Evolutionary conservation across 92 coral and sea anemone species (phyloP).

Genomic region (Heliopora coerulea): DNA sequence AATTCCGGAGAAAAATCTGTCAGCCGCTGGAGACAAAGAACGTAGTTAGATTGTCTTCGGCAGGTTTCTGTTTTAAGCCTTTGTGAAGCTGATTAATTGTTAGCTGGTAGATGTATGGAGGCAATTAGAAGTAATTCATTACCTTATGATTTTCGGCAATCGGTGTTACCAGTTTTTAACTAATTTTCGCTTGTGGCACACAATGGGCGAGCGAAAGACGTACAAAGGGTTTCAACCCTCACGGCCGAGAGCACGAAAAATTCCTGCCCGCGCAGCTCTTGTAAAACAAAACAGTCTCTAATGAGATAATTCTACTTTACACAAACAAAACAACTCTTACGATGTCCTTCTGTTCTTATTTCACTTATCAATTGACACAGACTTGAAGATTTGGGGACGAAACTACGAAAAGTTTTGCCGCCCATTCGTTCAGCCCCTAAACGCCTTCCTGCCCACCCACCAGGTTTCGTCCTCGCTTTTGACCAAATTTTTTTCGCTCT

Average conservation of each 20-base stretch:
- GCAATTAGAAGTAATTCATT: slow-evolving; percentile 12
- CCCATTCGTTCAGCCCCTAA: slow-evolving; percentile 76
- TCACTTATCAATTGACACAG: slow-evolving; percentile 66
- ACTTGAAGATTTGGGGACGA: slow-evolving; percentile 62
- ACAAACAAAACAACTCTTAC: background rate
- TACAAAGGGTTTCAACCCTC: background rate
- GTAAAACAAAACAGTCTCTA: background rate
- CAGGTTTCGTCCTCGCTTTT: slow-evolving; percentile 15
- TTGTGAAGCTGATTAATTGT: slow-evolving; percentile 21
- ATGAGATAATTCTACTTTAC: slow-evolving; percentile 18
- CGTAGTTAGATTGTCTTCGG: slow-evolving; percentile 27
- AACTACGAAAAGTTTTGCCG: slow-evolving; percentile 67
- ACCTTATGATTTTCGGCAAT: background rate
- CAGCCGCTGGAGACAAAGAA: slow-evolving; percentile 16
- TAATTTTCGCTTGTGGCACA: background rate
- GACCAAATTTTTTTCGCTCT: too few relatives aligned
- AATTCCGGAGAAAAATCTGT: slow-evolving; percentile 28
- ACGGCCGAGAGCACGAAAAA: background rate
- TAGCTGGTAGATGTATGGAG: slow-evolving; percentile 19
- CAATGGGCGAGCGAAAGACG: background rate
- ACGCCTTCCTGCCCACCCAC: slow-evolving; percentile 79
- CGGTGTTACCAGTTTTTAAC: background rate
- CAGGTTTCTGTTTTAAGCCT: background rate
- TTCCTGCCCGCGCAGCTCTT: background rate
- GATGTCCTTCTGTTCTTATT: slow-evolving; percentile 10